A percentile compares a stretch with the other conserved stretches of the same genome.
Evolutionary conservation across 2,797 vertebrate species (phyloP).

Genomic region (Halcyon badia): DNA sequence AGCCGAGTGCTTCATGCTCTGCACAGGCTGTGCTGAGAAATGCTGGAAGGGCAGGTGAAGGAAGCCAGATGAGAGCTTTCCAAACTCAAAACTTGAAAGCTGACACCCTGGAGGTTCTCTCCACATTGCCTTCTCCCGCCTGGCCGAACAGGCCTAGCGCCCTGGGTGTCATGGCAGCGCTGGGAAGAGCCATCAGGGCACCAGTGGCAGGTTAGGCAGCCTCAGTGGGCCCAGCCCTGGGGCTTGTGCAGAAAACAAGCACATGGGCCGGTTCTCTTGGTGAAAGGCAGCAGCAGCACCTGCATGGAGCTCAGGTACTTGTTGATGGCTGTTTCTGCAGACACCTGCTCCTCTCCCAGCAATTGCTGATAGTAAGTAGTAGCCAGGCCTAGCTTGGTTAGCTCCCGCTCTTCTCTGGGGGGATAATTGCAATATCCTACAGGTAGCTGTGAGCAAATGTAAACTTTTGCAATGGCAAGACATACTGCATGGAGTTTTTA

Average conservation of each 20-base stretch:
- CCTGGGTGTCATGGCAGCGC: fast-evolving
- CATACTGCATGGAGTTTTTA: neutral
- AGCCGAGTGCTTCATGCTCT: fast-evolving
- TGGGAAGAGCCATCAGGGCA: neutral
- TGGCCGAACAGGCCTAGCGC: fast-evolving
- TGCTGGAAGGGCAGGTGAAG: neutral
- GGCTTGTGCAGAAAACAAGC: neutral
- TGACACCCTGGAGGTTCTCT: neutral
- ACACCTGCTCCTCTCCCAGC: neutral
- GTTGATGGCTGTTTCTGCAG: neutral
- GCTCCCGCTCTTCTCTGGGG: neutral
- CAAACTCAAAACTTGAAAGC: neutral
- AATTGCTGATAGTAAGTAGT: fast-evolving
- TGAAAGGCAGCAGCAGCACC: neutral
- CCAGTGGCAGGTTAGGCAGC: fast-evolving
- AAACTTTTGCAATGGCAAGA: neutral
- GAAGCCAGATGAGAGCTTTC: neutral
- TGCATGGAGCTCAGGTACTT: neutral
- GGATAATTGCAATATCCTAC: neutral
- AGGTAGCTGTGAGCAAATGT: neutral
- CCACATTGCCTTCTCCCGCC: fast-evolving
- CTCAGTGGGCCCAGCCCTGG: fast-evolving
- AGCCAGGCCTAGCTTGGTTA: too few relatives aligned
- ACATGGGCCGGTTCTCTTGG: fast-evolving
- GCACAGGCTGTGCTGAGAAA: neutral